Base-by-base conservation (phyloP, 2,888 invertebrate species). In the Frankliniella intonsa region DNA sequence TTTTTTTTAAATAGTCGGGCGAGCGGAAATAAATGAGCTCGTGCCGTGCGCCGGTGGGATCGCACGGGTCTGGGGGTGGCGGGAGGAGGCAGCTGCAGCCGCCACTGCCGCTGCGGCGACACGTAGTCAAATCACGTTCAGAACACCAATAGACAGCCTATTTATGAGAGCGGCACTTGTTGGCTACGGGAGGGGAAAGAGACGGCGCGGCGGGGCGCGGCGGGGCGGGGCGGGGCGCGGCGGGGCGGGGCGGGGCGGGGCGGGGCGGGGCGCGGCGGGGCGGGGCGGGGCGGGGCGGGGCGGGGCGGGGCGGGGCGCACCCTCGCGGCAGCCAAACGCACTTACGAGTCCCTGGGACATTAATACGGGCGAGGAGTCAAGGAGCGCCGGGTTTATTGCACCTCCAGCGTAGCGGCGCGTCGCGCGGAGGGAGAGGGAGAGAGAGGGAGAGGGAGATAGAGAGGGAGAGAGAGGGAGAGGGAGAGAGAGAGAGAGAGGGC, bases 71-170 rank as follows among this genome's bases (percentile, higher is more conserved):
- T 55, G 14, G 55, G 14, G 17, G 55, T 55, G 55, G 55, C 3
- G 55, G 38, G 38, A 38, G 38, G 5, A 38, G 38, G 38, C 3
- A 5, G 38, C 38, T 38, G 38, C 5, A 2, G 38, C 38, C 38
- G 3, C 5, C 38, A 38, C 38, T 38, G 38, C 38, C 38, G 38
- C 38, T 38, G 62, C 19, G 62, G 25, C 69, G 69, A 76, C 69
- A 25, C 69, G 69, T 76, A 76, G 69, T 76, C 69, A 76, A 76
- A 76, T 76, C 69, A 76, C 69, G 69, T 76, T 25, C 69, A 22
- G 25, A 76, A 25, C 69, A 25, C 69, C 69, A 76, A 76, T 76
- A 76, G 69, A 76, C 69, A 76, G 69, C 69, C 69, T 76, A 76
- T 76, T 76, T 76, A 76, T 76, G 69, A 12, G 11, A n/a, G 22